A percentile compares a stretch with the other conserved stretches of the same genome.
These are phyloP conservation scores for Leptogaster cylindrica DNA, from an alignment of 2,888 invertebrate genomes.

Conservation along the genomic window DNA sequence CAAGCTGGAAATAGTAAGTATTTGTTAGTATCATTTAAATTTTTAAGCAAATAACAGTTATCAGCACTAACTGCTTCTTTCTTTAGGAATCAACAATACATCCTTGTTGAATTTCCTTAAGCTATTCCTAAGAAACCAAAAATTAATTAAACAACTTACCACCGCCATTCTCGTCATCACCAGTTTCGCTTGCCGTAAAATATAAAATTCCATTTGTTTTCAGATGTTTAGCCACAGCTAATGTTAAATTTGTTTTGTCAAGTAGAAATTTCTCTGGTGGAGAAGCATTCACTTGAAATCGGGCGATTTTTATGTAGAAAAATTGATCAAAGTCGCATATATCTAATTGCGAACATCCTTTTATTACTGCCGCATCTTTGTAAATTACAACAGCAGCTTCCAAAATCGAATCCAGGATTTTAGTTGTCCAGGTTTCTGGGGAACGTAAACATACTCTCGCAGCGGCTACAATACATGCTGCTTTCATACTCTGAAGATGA, in stretches of 20 bases:
- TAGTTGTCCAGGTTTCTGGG: constrained; percentile 44
- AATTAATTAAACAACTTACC: too few species aligned
- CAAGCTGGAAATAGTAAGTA: background rate
- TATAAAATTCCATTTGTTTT: background rate
- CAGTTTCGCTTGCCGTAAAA: background rate
- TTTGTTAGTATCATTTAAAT: background rate
- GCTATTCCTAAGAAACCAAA: too few species aligned
- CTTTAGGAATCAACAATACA: background rate
- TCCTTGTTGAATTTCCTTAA: background rate
- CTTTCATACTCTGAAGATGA: constrained; percentile 45
- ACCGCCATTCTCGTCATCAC: background rate
- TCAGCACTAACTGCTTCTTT: background rate
- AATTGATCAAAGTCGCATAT: background rate
- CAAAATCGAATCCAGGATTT: constrained; percentile 44
- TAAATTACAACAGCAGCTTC: constrained; percentile 42
- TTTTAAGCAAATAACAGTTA: background rate
- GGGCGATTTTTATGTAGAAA: background rate
- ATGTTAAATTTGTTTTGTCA: background rate
- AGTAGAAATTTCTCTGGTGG: background rate
- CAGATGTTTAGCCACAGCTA: background rate
- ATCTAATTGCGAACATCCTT: background rate
- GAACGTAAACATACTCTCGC: constrained; percentile 44
- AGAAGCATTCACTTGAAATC: background rate
- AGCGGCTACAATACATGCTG: constrained; percentile 47
- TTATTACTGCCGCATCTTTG: constrained; percentile 46